These are phyloP conservation scores for Perithous albicinctus DNA, from an alignment of 2,888 invertebrate species.

Conservation along the genomic window DNA sequence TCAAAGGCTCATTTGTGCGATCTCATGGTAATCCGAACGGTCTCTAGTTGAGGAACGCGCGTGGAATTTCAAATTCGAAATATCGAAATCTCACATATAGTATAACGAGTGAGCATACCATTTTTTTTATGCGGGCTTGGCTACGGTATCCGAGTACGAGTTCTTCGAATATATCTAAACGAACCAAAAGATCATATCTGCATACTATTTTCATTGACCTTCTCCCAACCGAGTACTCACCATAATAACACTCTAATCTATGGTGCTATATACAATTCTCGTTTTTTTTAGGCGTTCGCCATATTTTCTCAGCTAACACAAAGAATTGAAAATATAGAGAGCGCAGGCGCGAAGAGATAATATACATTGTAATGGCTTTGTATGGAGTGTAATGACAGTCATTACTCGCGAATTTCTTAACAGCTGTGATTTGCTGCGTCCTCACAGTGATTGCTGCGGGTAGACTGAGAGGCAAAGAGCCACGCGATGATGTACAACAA, in stretches of 20 bases:
- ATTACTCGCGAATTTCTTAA: conserved; percentile 37
- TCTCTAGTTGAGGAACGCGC: too few relatives aligned
- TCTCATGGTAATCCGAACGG: too few relatives aligned
- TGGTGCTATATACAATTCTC: not conserved
- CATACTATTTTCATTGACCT: conserved; percentile 19
- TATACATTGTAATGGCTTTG: conserved; percentile 30
- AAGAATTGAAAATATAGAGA: conserved; percentile 2
- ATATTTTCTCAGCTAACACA: not conserved
- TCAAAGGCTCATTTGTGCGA: too few relatives aligned
- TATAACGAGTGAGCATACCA: too few relatives aligned
- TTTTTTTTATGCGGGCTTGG: not conserved
- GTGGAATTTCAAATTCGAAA: too few relatives aligned
- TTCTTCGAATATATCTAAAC: not conserved
- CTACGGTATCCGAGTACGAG: not conserved
- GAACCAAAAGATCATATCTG: not conserved
- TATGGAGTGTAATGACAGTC: conserved; percentile 44
- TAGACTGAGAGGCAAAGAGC: not conserved
- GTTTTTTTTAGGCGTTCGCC: not conserved
- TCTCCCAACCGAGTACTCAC: not conserved
- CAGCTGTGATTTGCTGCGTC: conserved; percentile 10
- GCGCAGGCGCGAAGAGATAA: conserved; percentile 8
- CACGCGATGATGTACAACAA: conserved; percentile 13
- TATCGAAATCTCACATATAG: too few relatives aligned
- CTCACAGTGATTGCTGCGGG: not conserved
- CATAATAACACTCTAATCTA: not conserved